Evolutionary conservation across 1,140 invertebrate species (phyloP), one percentile per base, ranked within the genome.

Genomic region (Polypedilum pembai): DNA sequence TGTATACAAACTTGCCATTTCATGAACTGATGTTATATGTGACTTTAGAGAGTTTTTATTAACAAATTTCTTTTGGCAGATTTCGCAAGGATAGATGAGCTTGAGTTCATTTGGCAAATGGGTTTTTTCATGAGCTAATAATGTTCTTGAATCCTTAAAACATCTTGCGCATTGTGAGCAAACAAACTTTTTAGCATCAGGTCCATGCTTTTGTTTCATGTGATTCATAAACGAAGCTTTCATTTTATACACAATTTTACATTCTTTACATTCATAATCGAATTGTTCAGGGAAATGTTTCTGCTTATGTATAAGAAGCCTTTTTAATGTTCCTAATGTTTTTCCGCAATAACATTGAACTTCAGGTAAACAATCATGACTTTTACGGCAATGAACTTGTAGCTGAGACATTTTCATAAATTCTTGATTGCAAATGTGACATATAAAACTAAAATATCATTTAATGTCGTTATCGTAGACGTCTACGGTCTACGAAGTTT

Each of bases 1-100:
- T 18, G 65, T 69, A 20, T 69, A 69, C 12, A 69, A 10, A 3
- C 8, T 18, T 18, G 65, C 65, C 65, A 69, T 69, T 69, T 69
- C 65, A 18, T 69, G 65, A 3, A 69, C 65, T 10, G n/a, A 18
- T 8, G 65, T 69, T 18, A 69, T 69, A 5, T 69, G 65, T 18
- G 65, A 69, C 20, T 69, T 69, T 8, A 69, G 18, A 0, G 65
- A 69, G 20, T 69, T 69, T 10, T 69, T 69, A 20, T 69, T 69
- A 69, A 69, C 65, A 69, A 69, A 69, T 12, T 69, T 69, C 18
- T 69, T 69, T 18, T 69, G 65, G 17, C 65, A 69, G 8, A 69
- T 69, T 10, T 18, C 18, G 12, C 65, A 69, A 8, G 20, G 20
- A 69, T 21, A 21, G 18, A 21, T 69, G 8, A 69, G 20, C 18